phyloP scores from a whole-genome alignment of 1,140 invertebrate genomes.

The Grapholita molesta region DNA sequence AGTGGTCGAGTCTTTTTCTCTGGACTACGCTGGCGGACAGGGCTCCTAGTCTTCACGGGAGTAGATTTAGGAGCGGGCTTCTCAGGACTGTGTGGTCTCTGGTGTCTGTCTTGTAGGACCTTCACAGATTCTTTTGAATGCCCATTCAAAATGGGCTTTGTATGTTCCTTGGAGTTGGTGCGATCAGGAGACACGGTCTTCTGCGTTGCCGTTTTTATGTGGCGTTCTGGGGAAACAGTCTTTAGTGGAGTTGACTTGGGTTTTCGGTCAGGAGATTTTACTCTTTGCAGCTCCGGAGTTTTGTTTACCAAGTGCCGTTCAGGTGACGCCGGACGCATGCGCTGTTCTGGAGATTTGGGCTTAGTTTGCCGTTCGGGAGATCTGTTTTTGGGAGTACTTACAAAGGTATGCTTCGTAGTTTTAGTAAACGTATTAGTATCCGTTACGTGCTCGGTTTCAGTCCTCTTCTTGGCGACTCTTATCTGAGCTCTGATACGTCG shows the following conservation, averaged over 20 bases:
- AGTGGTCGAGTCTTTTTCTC: slow-evolving; percentile 54
- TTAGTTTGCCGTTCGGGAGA: slow-evolving; percentile 44
- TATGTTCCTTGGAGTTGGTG: slow-evolving; percentile 29
- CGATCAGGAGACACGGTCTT: slow-evolving; percentile 25
- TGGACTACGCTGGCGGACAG: slow-evolving; percentile 48
- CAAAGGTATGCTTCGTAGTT: slow-evolving; percentile 37
- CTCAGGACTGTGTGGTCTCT: slow-evolving; percentile 47
- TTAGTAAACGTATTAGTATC: slow-evolving; percentile 32
- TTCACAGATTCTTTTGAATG: slow-evolving; percentile 39
- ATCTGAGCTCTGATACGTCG: slow-evolving; percentile 87
- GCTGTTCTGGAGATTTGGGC: slow-evolving; percentile 19
- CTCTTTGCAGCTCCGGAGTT: slow-evolving; percentile 16
- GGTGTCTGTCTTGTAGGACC: slow-evolving; percentile 26
- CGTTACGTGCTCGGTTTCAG: slow-evolving; percentile 50
- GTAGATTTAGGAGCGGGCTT: slow-evolving; percentile 40
- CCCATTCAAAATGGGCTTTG: slow-evolving; percentile 38
- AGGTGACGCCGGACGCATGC: background rate
- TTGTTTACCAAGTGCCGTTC: background rate
- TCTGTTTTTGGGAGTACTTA: slow-evolving; percentile 35
- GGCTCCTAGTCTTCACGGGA: slow-evolving; percentile 39
- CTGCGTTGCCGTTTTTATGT: slow-evolving; percentile 26
- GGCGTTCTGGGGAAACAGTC: slow-evolving; percentile 31
- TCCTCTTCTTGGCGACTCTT: slow-evolving; percentile 81
- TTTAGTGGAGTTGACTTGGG: slow-evolving; percentile 35
- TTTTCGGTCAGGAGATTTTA: slow-evolving; percentile 44